Evolutionary conservation across 2,113 vertebrate genomes (phyloP), one percentile per base, ranked within the genome.

Genomic region (Otolemur garnettii): DNA sequence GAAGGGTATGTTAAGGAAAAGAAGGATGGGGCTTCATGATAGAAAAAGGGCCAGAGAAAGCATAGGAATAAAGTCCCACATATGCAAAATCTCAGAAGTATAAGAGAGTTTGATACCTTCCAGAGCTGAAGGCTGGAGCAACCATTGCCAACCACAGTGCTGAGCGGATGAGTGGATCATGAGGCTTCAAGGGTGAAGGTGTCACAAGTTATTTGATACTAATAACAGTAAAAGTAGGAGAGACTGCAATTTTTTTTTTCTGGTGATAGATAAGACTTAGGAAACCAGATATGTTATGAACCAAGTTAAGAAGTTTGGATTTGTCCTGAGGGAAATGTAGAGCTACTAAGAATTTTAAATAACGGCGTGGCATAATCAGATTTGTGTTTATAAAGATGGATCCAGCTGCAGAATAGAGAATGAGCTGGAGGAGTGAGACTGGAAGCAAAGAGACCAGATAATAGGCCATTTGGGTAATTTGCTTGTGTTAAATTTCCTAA

Each of bases 261-360:
- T 69, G 35, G 21, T 79, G n/a, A 90, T 10, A 28, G 74, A 38
- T 42, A n/a, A 80, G 62, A n/a, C 57, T 42, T 42, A 77, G 42
- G 71, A 86, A 75, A 93, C 9, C 30, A 53, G 21, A 72, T 19
- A 13, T 13, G 62, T 82, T 74, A 14, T n/a, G 80, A 79, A 42
- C n/a, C 13, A 30, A n/a, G 26, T n/a, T 55, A 82, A 69, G 30
- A n/a, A 71, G 13, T 93, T 82, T 45, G 3, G 33, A 86, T 96
- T 72, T 93, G 59, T 92, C 35, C 72, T 69, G 35, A 87, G 88
- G 77, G 57, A 95, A 90, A 59, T 3, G 21, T 22, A 21, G 33
- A 78, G 50, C 80, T 69, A 38, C 38, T 85, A 55, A 55, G 38
- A 90, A 88, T 92, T 95, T 85, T 81, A 92, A 95, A 28, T 64